Evolutionary conservation across 2,113 vertebrate species (phyloP).

Genomic region (Sinocyclocheilus grahami): DNA sequence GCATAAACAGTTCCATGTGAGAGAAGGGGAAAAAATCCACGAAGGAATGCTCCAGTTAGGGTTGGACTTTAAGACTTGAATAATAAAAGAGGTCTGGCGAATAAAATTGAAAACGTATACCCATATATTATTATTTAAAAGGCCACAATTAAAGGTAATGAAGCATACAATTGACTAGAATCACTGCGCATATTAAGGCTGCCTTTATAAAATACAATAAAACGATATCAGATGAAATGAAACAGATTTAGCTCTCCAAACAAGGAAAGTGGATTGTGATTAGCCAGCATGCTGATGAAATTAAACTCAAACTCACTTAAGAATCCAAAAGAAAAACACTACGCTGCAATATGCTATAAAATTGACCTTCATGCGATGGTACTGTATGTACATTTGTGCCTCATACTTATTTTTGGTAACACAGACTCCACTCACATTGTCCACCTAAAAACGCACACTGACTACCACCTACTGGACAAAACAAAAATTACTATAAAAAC

Average conservation of each 20-base stretch:
- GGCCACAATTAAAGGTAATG: neutral
- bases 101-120: neutral
- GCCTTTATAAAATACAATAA: no score
- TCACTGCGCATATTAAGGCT: no score
- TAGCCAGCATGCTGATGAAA: no score
- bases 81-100: neutral
- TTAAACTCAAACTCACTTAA: neutral
- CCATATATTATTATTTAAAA: neutral
- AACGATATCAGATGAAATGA: no score
- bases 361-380: neutral
- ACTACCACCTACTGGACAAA: constrained; percentile 31
- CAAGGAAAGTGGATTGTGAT: neutral
- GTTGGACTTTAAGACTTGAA: no score
- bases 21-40: neutral
- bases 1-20: neutral
- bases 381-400: no score
- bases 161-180: neutral
- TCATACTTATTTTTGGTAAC: neutral
- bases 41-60: neutral
- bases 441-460: neutral
- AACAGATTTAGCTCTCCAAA: no score
- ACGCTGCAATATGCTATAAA: no score
- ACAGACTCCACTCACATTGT: neutral
- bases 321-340: neutral
- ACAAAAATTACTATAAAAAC: neutral